Evolutionary conservation across 2,888 invertebrate species (phyloP).

Genomic region (Auanema sp.): DNA sequence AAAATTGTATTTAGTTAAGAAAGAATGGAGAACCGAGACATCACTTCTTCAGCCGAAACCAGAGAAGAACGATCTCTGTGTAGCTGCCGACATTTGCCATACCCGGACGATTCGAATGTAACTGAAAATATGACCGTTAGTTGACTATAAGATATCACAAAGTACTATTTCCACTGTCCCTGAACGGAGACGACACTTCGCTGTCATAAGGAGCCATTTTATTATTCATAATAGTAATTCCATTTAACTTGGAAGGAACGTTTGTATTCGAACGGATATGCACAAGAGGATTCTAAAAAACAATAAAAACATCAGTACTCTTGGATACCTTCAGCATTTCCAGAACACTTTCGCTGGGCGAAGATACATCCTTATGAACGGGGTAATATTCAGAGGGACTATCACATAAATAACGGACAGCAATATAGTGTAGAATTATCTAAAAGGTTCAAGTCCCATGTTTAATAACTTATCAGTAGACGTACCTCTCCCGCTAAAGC

Average conservation of each 20-base stretch:
- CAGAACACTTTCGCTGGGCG: not conserved
- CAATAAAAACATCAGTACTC: too few species aligned
- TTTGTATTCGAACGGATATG: too few species aligned
- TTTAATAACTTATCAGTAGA: not conserved
- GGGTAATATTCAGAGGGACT: not conserved
- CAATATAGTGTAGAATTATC: not conserved
- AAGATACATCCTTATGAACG: not conserved
- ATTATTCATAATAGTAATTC: slow-evolving; percentile 1
- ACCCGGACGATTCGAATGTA: not conserved
- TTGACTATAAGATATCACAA: too few species aligned
- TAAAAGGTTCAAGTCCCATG: not conserved
- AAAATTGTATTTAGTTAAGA: too few species aligned
- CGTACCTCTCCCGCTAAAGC: not conserved
- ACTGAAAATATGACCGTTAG: not conserved
- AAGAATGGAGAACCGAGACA: too few species aligned
- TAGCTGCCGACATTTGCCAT: slow-evolving; percentile 2
- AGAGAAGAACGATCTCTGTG: too few species aligned
- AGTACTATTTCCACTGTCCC: too few species aligned
- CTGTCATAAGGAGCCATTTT: not conserved
- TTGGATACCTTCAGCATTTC: slow-evolving; percentile 2
- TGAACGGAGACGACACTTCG: too few species aligned
- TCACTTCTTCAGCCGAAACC: too few species aligned
- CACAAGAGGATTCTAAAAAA: too few species aligned
- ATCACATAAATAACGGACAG: slow-evolving; percentile 4
- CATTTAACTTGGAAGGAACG: not conserved